These are phyloP conservation scores for Embiotoca jacksoni DNA, from an alignment of 2,113 vertebrate genomes.

Conservation along the genomic window DNA sequence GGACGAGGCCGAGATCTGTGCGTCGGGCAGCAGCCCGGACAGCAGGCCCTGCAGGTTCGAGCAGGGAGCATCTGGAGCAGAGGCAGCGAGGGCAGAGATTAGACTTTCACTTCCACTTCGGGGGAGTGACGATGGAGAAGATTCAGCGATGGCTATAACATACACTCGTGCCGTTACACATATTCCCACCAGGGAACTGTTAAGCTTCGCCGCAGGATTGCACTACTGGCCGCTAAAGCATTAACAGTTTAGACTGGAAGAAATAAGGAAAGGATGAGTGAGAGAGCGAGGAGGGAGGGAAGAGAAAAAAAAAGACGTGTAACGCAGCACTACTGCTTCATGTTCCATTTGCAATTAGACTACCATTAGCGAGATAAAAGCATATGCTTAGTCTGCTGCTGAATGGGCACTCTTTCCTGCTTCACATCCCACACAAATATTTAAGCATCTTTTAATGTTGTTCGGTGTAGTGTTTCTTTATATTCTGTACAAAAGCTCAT, in stretches of 20 bases:
- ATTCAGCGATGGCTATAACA: slow-evolving; percentile 14
- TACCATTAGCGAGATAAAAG: slow-evolving; percentile 61
- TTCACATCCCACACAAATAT: slow-evolving; percentile 37
- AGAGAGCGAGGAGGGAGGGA: not conserved
- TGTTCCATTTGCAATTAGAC: slow-evolving; percentile 41
- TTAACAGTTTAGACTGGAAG: slow-evolving; percentile 42
- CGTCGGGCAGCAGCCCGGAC: slow-evolving; percentile 93
- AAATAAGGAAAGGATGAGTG: slow-evolving; percentile 19
- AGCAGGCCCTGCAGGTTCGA: slow-evolving; percentile 96
- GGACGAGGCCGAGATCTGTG: slow-evolving; percentile 94
- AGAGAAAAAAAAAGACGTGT: slow-evolving; percentile 14
- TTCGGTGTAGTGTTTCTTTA: slow-evolving; percentile 14
- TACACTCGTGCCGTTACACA: slow-evolving; percentile 43
- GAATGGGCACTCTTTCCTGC: slow-evolving; percentile 17
- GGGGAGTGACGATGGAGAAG: slow-evolving; percentile 2
- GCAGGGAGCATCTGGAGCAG: slow-evolving; percentile 89
- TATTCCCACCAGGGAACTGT: slow-evolving; percentile 64
- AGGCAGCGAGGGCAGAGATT: slow-evolving; percentile 10
- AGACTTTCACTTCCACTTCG: slow-evolving; percentile 34
- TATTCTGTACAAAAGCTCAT: slow-evolving; percentile 19
- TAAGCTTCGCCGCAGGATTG: slow-evolving; percentile 57
- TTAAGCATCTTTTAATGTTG: slow-evolving; percentile 33
- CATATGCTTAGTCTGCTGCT: slow-evolving; percentile 17
- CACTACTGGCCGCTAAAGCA: slow-evolving; percentile 48
- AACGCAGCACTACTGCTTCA: not conserved